Conservation (phyloP, 2,888 invertebrate species). For the Geophilus truncorum region DNA sequence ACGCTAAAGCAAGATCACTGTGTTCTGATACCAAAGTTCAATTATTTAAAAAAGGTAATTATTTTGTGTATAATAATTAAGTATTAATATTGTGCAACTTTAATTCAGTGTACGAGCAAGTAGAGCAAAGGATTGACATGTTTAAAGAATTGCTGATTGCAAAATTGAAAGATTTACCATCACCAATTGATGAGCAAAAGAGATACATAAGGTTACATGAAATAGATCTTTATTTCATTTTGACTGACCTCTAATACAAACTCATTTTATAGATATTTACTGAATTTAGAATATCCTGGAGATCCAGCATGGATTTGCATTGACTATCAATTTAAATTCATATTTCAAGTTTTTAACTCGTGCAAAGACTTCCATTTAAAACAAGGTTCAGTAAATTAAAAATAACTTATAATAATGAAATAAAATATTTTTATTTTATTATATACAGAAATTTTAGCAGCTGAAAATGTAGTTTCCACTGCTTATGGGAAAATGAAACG, state of each 20-base stretch:
- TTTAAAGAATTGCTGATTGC: slow-evolving; percentile 73
- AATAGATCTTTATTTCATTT: background rate
- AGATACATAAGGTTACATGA: slow-evolving; percentile 69
- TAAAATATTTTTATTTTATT: background rate
- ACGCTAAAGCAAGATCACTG: slow-evolving; percentile 88
- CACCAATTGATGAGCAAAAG: slow-evolving; percentile 89
- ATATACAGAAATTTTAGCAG: background rate
- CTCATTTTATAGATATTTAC: slow-evolving; percentile 55
- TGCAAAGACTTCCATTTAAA: slow-evolving; percentile 56
- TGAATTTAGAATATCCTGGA: slow-evolving; percentile 68
- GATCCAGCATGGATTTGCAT: slow-evolving; percentile 98
- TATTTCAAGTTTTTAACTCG: slow-evolving; percentile 62
- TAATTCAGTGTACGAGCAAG: slow-evolving; percentile 70
- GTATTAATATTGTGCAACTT: background rate
- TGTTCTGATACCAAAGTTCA: slow-evolving; percentile 90
- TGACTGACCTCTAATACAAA: background rate
- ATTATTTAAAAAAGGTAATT: slow-evolving; percentile 64
- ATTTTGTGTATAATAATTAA: background rate
- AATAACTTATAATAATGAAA: background rate
- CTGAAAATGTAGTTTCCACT: background rate
- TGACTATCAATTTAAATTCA: slow-evolving; percentile 71
- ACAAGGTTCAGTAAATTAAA: too few relatives aligned
- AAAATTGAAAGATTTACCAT: slow-evolving; percentile 83
- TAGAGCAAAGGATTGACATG: slow-evolving; percentile 77
- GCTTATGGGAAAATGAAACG: background rate